These are phyloP conservation scores for Nesometra sesokonis DNA, from an alignment of 35 echinoderm and acorn worm genomes.

Conservation along the genomic window DNA sequence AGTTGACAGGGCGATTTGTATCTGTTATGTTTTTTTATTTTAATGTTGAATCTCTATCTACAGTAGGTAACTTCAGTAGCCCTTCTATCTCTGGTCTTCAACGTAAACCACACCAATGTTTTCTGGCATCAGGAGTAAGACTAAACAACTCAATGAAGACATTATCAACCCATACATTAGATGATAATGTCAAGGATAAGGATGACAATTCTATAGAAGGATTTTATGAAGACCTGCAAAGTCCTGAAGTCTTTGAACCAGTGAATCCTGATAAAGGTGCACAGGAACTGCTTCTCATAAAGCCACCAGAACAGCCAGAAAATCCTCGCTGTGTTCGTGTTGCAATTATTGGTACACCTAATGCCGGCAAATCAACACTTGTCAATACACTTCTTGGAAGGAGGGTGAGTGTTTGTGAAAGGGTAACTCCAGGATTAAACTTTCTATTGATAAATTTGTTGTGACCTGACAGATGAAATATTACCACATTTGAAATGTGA, in stretches of 20 bases:
- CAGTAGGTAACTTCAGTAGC: no score
- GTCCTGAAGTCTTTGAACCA: background rate
- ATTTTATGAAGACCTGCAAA: background rate
- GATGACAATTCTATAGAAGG: background rate
- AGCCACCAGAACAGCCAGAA: conserved; percentile 44
- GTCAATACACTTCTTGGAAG: conserved; percentile 69
- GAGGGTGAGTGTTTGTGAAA: conserved; percentile 76
- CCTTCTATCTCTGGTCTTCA: no score
- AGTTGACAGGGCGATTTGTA: no score
- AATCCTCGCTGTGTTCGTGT: conserved; percentile 43
- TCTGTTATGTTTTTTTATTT: no score
- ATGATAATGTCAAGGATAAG: background rate
- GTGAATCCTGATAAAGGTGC: background rate
- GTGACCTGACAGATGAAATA: no score
- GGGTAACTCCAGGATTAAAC: no score
- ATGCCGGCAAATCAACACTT: conserved; percentile 92
- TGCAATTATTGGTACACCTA: conserved; percentile 84
- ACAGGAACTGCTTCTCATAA: conserved; percentile 45
- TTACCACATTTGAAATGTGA: no score
- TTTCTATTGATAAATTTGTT: no score
- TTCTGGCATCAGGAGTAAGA: background rate
- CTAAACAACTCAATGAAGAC: background rate
- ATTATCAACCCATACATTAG: background rate
- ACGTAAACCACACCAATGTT: no score
- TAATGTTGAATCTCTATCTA: no score